Evolutionary conservation across 2,797 vertebrate species (phyloP).

Genomic region (Pseudochirops cupreus): DNA sequence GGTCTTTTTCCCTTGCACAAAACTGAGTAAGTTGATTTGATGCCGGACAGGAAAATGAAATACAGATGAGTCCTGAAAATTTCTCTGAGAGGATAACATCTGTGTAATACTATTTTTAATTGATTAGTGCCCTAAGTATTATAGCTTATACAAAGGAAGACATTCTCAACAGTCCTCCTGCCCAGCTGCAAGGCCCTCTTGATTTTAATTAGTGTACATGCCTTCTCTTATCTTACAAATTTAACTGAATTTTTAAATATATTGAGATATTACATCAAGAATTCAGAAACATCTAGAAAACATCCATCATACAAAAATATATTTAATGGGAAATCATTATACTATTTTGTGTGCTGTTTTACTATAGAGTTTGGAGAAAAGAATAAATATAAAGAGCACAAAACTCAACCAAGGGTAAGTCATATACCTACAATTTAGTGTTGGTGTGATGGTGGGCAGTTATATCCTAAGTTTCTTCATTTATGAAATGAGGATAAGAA

Average conservation of each 20-base stretch:
- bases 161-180: not conserved
- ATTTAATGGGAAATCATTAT: not conserved
- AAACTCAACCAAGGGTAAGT: not conserved
- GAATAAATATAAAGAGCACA: not conserved
- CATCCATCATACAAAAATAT: not conserved
- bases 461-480: not conserved
- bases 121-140: constrained; percentile 29
- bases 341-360: not conserved
- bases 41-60: constrained; percentile 15
- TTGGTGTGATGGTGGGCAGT: not conserved
- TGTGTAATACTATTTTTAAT: constrained; percentile 9
- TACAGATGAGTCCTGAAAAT: not conserved
- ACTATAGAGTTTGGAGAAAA: not conserved
- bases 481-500: not conserved
- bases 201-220: not conserved
- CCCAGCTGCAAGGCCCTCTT: not conserved
- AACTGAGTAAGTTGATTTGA: constrained; percentile 6
- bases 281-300: not conserved
- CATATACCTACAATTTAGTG: not conserved
- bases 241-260: constrained; percentile 23
- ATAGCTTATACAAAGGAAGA: not conserved
- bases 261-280: constrained; percentile 34
- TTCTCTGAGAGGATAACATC: constrained; percentile 3
- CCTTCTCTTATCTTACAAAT: not conserved
- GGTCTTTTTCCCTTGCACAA: not conserved